phyloP scores from a whole-genome alignment of 37 sponge, comb jelly and placozoan genomes.

The Dysidea cf. avara region DNA sequence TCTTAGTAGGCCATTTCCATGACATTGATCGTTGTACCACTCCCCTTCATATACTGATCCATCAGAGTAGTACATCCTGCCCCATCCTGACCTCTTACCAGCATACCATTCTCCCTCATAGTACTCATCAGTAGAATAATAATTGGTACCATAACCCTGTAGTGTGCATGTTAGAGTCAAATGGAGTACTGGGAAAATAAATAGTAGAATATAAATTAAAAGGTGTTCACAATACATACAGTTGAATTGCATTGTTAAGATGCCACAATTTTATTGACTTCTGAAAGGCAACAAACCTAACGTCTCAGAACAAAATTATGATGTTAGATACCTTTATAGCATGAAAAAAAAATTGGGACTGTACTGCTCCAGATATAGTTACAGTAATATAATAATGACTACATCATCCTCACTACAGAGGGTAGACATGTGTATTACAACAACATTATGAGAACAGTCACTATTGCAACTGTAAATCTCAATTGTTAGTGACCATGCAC shows the following conservation, averaged over 20 bases:
- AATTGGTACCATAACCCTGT: constrained; percentile 94
- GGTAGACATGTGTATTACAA: too few species aligned
- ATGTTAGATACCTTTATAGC: too few species aligned
- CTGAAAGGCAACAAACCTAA: too few species aligned
- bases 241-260: not conserved
- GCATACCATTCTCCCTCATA: constrained; percentile 99
- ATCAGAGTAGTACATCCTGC: constrained; percentile 89
- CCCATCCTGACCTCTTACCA: constrained; percentile 91
- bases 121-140: constrained; percentile 71
- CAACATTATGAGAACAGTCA: too few species aligned
- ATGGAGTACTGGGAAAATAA: not conserved
- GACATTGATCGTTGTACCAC: constrained; percentile 81
- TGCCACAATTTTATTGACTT: too few species aligned
- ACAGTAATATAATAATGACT: too few species aligned
- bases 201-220: not conserved
- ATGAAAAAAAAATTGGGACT: too few species aligned
- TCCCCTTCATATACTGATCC: constrained; percentile 98
- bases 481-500: too few species aligned
- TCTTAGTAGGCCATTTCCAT: constrained; percentile 79
- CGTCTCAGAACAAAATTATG: too few species aligned
- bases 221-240: not conserved
- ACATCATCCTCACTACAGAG: too few species aligned
- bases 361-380: too few species aligned
- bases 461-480: too few species aligned
- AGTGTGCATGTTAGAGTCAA: not conserved